phyloP scores from a whole-genome alignment of 2,888 invertebrate genomes.

The Calliphora vomitoria region DNA sequence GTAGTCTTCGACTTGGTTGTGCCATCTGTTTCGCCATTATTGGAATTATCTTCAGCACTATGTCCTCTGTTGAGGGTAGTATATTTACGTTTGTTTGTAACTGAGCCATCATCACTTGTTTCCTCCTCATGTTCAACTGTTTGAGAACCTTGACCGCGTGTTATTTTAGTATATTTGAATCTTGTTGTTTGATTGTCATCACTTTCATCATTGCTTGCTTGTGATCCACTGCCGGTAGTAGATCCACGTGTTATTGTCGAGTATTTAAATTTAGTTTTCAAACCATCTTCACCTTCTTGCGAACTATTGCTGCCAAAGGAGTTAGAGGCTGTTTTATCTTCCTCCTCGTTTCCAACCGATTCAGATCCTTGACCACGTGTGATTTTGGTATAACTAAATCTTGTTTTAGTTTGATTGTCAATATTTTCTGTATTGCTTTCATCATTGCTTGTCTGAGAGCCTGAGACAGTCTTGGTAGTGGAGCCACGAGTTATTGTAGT shows the following conservation, averaged over 20 bases:
- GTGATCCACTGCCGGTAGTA: not conserved
- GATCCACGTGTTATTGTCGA: not conserved
- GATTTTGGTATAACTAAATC: conserved; percentile 5
- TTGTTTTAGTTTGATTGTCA: not conserved
- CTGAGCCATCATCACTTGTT: not conserved
- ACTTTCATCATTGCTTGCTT: not conserved
- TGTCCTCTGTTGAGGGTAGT: not conserved
- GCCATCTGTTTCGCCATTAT: not conserved
- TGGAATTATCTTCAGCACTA: not conserved
- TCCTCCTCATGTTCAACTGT: not conserved
- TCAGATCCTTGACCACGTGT: not conserved
- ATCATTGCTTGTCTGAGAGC: not conserved
- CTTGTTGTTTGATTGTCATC: not conserved
- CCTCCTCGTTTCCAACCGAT: not conserved
- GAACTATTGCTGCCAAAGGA: not conserved
- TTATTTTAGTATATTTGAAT: conserved; percentile 18
- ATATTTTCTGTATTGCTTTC: not conserved
- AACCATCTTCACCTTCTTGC: not conserved
- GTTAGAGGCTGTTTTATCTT: not conserved
- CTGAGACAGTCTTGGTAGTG: not conserved
- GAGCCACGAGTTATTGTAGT: not conserved
- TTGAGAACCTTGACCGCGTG: not conserved
- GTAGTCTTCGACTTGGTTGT: conserved; percentile 16
- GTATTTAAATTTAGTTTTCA: not conserved
- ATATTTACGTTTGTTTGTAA: not conserved